Conservation (phyloP, 2,888 invertebrate genomes). For the Uloborus plumipes region DNA sequence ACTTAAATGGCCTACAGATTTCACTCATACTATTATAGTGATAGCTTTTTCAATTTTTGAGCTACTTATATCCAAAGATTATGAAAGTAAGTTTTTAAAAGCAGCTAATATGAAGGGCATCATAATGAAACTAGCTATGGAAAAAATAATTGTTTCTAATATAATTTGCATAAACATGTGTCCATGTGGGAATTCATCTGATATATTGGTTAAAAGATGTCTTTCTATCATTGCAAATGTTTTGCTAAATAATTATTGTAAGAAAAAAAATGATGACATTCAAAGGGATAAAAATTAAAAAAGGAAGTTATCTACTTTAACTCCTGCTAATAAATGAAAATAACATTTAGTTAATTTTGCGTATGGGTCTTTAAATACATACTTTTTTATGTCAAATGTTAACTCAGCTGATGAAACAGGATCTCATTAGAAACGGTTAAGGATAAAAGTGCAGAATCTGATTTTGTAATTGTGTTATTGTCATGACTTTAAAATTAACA, state of each 20-base stretch:
- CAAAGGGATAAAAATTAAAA: too few species aligned
- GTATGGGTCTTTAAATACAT: too few species aligned
- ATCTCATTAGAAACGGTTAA: too few species aligned
- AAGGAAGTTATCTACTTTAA: too few species aligned
- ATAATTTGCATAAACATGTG: background rate
- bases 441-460: too few species aligned
- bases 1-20: background rate
- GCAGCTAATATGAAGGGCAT: background rate
- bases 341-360: too few species aligned
- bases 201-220: slow-evolving; percentile 2
- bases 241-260: background rate
- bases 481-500: too few species aligned
- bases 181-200: background rate
- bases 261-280: too few species aligned
- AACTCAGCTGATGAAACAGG: too few species aligned
- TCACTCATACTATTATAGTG: background rate
- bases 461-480: too few species aligned
- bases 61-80: background rate
- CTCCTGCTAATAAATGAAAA: too few species aligned
- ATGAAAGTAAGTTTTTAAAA: slow-evolving; percentile 1
- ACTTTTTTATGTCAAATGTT: too few species aligned
- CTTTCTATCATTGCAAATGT: slow-evolving; percentile 2
- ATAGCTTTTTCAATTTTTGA: background rate
- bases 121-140: background rate
- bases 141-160: background rate